phyloP scores from a whole-genome alignment of 2,113 vertebrate genomes.

The Tupaia tana region DNA sequence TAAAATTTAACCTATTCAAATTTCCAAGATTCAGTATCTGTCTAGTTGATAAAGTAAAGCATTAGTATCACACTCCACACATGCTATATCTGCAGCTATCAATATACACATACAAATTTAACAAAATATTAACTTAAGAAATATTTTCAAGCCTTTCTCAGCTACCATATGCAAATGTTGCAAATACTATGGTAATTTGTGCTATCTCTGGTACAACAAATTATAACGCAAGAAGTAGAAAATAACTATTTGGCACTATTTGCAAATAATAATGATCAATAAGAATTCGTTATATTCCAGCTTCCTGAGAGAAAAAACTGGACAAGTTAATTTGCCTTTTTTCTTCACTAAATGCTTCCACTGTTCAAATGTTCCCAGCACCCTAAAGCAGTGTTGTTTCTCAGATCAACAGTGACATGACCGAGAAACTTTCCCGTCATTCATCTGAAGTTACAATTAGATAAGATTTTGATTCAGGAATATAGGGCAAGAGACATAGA shows the following conservation, averaged over 20 bases:
- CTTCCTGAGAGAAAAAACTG: constrained; percentile 2
- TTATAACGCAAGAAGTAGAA: background rate
- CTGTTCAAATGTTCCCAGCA: background rate
- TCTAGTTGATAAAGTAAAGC: background rate
- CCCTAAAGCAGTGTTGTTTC: background rate
- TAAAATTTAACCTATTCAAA: constrained; percentile 16
- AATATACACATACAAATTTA: background rate
- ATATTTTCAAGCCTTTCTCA: constrained; percentile 34
- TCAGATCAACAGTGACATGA: background rate
- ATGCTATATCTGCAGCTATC: background rate
- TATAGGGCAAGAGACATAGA: background rate
- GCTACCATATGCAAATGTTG: background rate
- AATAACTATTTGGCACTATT: background rate
- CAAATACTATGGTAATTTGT: background rate
- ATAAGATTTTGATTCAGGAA: background rate
- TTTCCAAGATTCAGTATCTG: background rate
- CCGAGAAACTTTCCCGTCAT: background rate
- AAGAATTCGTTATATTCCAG: background rate
- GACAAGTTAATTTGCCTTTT: background rate
- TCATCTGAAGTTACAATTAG: background rate
- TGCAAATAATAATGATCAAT: constrained; percentile 6
- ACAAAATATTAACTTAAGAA: background rate
- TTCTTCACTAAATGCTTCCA: background rate
- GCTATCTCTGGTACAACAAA: background rate
- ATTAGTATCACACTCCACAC: background rate